Conservation (phyloP, 2,113 vertebrate species). For the Osmerus eperlanus region DNA sequence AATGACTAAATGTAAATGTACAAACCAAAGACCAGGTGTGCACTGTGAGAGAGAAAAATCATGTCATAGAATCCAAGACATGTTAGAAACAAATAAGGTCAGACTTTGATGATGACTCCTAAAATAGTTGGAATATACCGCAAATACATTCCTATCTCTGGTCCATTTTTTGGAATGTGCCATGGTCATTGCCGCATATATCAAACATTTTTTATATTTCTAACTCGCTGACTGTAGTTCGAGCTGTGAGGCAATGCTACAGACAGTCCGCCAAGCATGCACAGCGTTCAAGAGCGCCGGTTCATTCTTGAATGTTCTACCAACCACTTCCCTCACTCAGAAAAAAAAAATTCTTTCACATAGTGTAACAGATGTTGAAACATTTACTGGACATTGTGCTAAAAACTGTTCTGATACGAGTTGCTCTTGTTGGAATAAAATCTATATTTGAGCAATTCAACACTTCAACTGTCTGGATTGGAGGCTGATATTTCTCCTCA, state of each 20-base stretch:
- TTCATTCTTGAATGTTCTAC: not conserved
- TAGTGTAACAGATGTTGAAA: constrained; percentile 4
- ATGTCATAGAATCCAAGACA: not conserved
- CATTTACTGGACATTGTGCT: not conserved
- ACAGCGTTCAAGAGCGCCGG: not conserved
- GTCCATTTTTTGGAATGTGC: too few relatives aligned
- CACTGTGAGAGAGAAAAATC: not conserved
- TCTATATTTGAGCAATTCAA: constrained; percentile 22
- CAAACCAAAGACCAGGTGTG: not conserved
- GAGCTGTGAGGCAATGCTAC: too few relatives aligned
- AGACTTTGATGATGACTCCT: too few relatives aligned
- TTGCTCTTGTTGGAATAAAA: constrained; percentile 8
- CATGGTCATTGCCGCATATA: too few relatives aligned
- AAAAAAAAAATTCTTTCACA: not conserved
- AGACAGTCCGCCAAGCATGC: too few relatives aligned
- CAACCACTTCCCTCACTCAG: not conserved
- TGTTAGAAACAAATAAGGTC: too few relatives aligned
- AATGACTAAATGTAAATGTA: not conserved
- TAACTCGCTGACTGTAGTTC: too few relatives aligned
- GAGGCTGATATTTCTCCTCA: not conserved
- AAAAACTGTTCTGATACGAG: not conserved
- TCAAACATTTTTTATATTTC: too few relatives aligned
- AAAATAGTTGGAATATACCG: too few relatives aligned
- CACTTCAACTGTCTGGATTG: not conserved
- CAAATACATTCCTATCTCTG: too few relatives aligned